Evolutionary conservation across 2,888 invertebrate genomes (phyloP), one percentile per base, ranked within the genome.

Genomic region (Phymatocera aterrima): DNA sequence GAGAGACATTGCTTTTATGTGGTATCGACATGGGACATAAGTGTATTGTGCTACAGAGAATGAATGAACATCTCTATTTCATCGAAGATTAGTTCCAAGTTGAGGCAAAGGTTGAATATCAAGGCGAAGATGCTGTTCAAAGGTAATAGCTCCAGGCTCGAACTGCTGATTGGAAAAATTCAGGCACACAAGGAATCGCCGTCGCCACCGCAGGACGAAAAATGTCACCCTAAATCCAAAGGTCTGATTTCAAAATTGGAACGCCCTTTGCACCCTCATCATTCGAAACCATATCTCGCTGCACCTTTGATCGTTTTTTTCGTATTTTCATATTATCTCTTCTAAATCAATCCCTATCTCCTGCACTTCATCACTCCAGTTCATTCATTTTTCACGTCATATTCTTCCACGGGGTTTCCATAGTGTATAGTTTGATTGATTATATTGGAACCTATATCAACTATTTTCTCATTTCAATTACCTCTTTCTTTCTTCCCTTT

Each of bases 161-260:
- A 96, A 91, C 94, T 96, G 88, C 93, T 97, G 85, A 97, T 97
- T 84, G 96, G 96, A 91, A 96, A 96, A 92, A 96, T 97, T 85
- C 96, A 96, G 90, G 96, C 96, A 4, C 96, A 95, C 86, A 96
- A 96, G 92, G 96, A 96, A 89, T 94, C 94, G 84, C 93, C 84
- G 78, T 86, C 85, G 43, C 79, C 79, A 43, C 77, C 79, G 10
- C 85, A 85, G 24, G 83, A 82, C 64, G 85, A 85, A 18, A 88
- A 83, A 84, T 85, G 64, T 83, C 64, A 64, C 64, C 79, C 68
- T 37, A 84, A 77, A 84, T 83, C 68, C 40, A 89, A 88, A 88
- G 89, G 89, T 89, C 83, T 78, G 84, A 78, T 34, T 80, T 72
- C 72, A 60, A 65, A 74, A 74, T 78, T 75, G 75, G 51, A 60